A percentile compares a stretch with the other conserved stretches of the same genome.
Evolutionary conservation across 2,888 invertebrate species (phyloP).

Genomic region (Vanessa cardui): DNA sequence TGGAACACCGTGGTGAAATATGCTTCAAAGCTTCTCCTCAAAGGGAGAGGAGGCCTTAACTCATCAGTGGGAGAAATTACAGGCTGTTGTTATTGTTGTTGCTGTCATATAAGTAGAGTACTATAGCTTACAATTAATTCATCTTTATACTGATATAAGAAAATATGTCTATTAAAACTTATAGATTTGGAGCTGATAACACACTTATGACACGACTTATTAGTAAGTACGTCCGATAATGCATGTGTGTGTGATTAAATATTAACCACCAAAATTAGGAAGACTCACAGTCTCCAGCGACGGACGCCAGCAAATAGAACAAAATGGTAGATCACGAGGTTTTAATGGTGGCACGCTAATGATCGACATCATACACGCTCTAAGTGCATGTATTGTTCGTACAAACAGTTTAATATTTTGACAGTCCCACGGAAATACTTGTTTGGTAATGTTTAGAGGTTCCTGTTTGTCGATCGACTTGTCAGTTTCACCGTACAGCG

Average conservation of each 20-base stretch:
- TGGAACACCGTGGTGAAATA: too few species aligned
- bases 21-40: too few species aligned
- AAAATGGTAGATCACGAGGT: constrained; percentile 67
- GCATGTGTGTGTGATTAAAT: background rate
- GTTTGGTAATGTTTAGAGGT: constrained; percentile 61
- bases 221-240: background rate
- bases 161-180: too few species aligned
- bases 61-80: too few species aligned
- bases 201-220: too few species aligned
- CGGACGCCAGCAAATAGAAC: constrained; percentile 56
- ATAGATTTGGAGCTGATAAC: too few species aligned
- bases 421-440: constrained; percentile 66
- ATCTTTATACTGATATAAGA: too few species aligned
- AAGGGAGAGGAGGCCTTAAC: too few species aligned
- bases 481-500: constrained; percentile 18
- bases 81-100: too few species aligned
- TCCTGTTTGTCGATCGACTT: constrained; percentile 37
- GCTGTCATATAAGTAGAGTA: too few species aligned
- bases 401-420: constrained; percentile 55
- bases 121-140: too few species aligned
- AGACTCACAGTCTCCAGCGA: constrained; percentile 33
- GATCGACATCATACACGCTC: constrained; percentile 37
- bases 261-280: constrained; percentile 9
- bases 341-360: constrained; percentile 54
- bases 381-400: constrained; percentile 59